Percentiles rank a stretch among this genome's conserved stretches.
These are phyloP conservation scores for Penelope pileata DNA, from an alignment of 2,113 vertebrate species.

Conservation along the genomic window DNA sequence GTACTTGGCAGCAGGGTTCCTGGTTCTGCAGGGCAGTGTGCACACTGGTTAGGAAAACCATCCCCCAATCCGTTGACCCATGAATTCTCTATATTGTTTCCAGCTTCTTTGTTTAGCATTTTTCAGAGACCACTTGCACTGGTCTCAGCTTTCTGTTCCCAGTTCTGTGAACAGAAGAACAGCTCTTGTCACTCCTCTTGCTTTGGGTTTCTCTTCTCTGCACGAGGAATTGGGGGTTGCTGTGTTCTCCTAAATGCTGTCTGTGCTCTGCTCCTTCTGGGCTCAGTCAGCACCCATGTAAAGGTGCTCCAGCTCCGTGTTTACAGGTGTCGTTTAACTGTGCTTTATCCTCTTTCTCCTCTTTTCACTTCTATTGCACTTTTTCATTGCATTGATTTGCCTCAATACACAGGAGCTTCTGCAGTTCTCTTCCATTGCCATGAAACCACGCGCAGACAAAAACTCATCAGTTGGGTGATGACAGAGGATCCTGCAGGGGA, in stretches of 20 bases:
- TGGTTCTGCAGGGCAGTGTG: background rate
- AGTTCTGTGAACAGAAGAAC: background rate
- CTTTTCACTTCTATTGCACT: background rate
- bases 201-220: background rate
- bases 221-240: background rate
- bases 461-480: background rate
- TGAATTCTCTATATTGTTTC: background rate
- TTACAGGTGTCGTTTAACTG: background rate
- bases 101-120: too few species aligned
- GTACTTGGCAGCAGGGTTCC: background rate
- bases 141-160: too few species aligned
- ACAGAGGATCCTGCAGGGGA: background rate
- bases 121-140: too few species aligned
- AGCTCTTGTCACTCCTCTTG: background rate
- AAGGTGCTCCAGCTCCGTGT: too few species aligned
- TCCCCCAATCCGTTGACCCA: background rate
- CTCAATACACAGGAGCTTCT: background rate
- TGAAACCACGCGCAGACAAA: background rate
- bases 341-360: background rate
- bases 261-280: background rate
- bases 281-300: background rate
- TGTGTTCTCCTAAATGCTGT: background rate
- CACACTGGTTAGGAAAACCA: background rate
- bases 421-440: background rate
- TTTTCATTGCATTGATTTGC: background rate